Evolutionary conservation across 2,888 invertebrate species (phyloP).

Genomic region (Nezara viridula): DNA sequence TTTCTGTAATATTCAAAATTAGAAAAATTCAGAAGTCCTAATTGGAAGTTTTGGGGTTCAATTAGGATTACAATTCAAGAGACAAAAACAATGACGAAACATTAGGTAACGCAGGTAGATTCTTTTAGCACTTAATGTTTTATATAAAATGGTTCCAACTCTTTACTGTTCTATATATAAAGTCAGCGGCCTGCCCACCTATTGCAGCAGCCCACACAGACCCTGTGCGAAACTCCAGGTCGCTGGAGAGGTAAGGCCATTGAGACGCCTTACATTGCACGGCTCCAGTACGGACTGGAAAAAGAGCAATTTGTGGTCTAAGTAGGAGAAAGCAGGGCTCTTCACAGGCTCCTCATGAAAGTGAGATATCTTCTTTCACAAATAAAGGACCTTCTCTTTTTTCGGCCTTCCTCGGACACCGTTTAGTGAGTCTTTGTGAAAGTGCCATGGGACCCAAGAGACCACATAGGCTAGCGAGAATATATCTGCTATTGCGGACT

Average conservation of each 20-base stretch:
- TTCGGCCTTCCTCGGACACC: constrained; percentile 34
- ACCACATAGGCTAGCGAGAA: background rate
- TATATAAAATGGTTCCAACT: too few relatives aligned
- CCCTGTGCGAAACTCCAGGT: background rate
- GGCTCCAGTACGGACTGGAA: constrained; percentile 35
- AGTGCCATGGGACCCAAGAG: background rate
- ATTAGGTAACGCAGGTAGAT: too few relatives aligned
- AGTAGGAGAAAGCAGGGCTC: constrained; percentile 40
- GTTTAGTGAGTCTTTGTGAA: constrained; percentile 36
- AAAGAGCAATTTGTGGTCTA: constrained; percentile 46
- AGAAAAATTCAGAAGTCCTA: too few relatives aligned
- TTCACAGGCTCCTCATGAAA: constrained; percentile 44
- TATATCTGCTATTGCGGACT: background rate
- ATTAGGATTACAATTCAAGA: too few relatives aligned
- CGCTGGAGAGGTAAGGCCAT: background rate
- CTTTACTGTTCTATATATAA: too few relatives aligned
- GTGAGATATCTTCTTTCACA: constrained; percentile 44
- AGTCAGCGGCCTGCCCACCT: background rate
- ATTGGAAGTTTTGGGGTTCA: too few relatives aligned
- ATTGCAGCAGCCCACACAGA: background rate
- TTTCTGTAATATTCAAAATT: too few relatives aligned
- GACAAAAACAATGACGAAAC: too few relatives aligned
- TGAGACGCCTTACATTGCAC: background rate
- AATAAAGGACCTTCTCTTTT: constrained; percentile 36
- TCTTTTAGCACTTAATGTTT: too few relatives aligned